Base-by-base conservation (phyloP, 2,113 vertebrate species). In the Triplophysa dalaica region DNA sequence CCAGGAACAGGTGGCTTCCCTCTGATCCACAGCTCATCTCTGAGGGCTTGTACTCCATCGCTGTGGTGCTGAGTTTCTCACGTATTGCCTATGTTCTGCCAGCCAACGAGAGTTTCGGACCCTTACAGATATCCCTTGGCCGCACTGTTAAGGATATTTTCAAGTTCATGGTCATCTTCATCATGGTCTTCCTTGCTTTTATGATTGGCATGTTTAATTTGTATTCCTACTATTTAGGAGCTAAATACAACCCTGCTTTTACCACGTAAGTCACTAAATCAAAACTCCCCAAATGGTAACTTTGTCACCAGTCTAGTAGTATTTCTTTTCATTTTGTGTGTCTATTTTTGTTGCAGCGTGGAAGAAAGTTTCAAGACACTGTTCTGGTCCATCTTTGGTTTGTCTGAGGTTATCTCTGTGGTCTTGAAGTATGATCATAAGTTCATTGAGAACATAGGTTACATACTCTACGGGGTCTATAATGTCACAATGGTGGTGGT, bases 181-280 rank as follows among this genome's bases (percentile, higher is more conserved):
- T 96, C 68, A 96, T 96, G 95, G 95, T 96, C 22, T 96, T 96
- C 82, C 91, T 96, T 78, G 95, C 95, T 22, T 96, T 96, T 88
- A 96, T 96, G 95, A 96, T 96, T 73, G 95, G 95, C 69, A 96
- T 96, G 95, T 96, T 96, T 88, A 96, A 95, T 86, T 87, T 96
- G 6, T 96, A 96, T 82, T 96, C 95, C 41, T 95, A 96, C 87
- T 96, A 96, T 81, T 94, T 95, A 83, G 95, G 95, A 84, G 95
- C 95, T 48, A 96, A 96, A 89, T 91, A 95, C 22, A 96, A 96
- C 75, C 90, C 94, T 0, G 95, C 95, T 63, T 96, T 96, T 79
- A 95, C 94, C 76, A 96, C 95, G 95, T 96, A 90, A 94, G 95
- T 94, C 26, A 38, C 33, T 38, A 38, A 38, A 38, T 38, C 33